phyloP scores from a whole-genome alignment of 92 coral and sea anemone genomes.

The Pocillopora meandrina region DNA sequence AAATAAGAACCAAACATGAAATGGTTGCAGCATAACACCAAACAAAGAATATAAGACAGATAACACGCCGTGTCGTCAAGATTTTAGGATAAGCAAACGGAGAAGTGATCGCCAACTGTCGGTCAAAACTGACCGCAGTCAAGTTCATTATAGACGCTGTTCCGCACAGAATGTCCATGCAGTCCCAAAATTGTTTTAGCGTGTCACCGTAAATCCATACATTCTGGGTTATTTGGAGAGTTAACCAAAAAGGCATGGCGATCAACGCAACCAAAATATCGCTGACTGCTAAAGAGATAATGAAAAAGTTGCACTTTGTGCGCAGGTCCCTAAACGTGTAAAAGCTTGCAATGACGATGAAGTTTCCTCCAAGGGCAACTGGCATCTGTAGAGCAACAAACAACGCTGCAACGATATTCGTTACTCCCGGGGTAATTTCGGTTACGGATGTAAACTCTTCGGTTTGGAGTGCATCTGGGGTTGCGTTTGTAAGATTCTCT shows the following conservation, averaged over 20 bases:
- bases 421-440: conserved; percentile 18
- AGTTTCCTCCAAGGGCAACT: conserved; percentile 80
- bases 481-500: conserved; percentile 23
- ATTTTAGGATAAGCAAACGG: conserved; percentile 90
- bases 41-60: conserved; percentile 65
- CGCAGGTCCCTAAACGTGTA: conserved; percentile 86
- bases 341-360: conserved; percentile 87
- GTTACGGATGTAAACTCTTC: conserved; percentile 13
- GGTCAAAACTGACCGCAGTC: conserved; percentile 88
- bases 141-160: conserved; percentile 90
- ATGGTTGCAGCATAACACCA: conserved; percentile 83
- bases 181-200: conserved; percentile 72
- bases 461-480: background rate
- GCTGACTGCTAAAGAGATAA: conserved; percentile 82
- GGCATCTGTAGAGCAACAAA: conserved; percentile 77
- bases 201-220: conserved; percentile 35
- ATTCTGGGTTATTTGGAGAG: conserved; percentile 61
- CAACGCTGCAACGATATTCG: conserved; percentile 67
- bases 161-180: conserved; percentile 88
- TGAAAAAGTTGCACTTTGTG: conserved; percentile 90
- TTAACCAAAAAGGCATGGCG: conserved; percentile 93
- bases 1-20: conserved; percentile 58
- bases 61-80: conserved; percentile 80
- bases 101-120: conserved; percentile 93
- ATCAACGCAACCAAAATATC: conserved; percentile 80